Base-by-base conservation (phyloP, 1,140 invertebrate species). In the Coptotermes formosanus region DNA sequence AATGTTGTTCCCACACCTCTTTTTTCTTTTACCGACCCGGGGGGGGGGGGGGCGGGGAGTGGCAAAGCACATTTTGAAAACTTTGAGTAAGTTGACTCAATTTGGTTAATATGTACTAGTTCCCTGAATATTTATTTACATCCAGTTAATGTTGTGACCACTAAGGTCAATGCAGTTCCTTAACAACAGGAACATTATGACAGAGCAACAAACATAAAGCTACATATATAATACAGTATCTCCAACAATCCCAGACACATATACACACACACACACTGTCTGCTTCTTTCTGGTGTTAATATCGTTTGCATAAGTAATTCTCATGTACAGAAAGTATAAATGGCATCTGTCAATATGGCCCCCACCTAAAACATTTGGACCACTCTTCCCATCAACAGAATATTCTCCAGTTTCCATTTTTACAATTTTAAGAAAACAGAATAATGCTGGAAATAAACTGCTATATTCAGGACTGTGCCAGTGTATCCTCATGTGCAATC, bases 71-170 rank as follows among this genome's bases (percentile, higher is more conserved):
- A 75, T n/a, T 6, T 30, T 75, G n/a, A 30, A 75, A 75, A 75
- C n/a, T 30, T n/a, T 30, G 9, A 75, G n/a, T 75, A 30, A 75
- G n/a, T 30, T n/a, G 0, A 30, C 64, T 30, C 14, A 48, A 8
- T n/a, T 16, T 75, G 25, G 14, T 75, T 75, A 75, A 75, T 75
- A 75, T 75, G 1, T 75, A 75, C 64, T 7, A 75, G 30, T 75
- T 75, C 64, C 64, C 25, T 75, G 64, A 75, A n/a, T 75, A 75
- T 30, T 75, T 75, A 75, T 30, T 75, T 75, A 75, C 64, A 75
- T 4, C 30, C 3, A 8, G n/a, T 75, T 75, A 59, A 59, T 59
- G 8, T 59, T 2, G 8, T n/a, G 21, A 64, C 59, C 59, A n/a
- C 1, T 64, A 75, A 55, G 14, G 52, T 30, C 64, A 75, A 75